Conservation (phyloP, 2,888 invertebrate species). For the Nemoura dubitans region DNA sequence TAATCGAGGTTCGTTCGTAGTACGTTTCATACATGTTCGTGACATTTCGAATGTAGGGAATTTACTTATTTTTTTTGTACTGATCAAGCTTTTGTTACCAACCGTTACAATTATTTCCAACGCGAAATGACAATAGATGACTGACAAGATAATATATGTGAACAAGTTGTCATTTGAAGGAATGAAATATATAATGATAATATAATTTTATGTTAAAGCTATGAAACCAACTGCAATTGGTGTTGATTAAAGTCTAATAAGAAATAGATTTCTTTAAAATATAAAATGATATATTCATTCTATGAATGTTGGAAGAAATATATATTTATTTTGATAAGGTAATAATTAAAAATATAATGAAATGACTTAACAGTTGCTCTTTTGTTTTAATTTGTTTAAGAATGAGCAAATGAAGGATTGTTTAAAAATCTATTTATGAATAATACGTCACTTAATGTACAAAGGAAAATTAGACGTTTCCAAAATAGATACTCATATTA, state of each 20-base stretch:
- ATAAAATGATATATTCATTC: constrained; percentile 35
- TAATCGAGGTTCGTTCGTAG: background rate
- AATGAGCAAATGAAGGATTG: constrained; percentile 36
- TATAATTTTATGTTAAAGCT: background rate
- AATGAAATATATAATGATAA: background rate
- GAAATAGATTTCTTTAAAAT: constrained; percentile 28
- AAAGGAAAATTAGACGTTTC: constrained; percentile 41
- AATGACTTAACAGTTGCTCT: constrained; percentile 30
- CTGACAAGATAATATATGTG: background rate
- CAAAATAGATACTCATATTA: constrained; percentile 13
- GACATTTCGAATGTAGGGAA: background rate
- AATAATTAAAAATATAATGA: constrained; percentile 15
- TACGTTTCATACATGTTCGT: background rate
- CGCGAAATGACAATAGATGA: constrained; percentile 12
- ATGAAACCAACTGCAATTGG: constrained; percentile 3
- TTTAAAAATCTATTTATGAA: constrained; percentile 17
- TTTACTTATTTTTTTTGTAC: background rate
- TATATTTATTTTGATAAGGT: constrained; percentile 39
- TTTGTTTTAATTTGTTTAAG: constrained; percentile 37
- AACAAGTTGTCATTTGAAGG: constrained; percentile 19
- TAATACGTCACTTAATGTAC: constrained; percentile 46
- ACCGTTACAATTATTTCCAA: background rate
- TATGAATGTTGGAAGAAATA: constrained; percentile 38
- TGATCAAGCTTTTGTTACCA: background rate
- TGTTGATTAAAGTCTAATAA: constrained; percentile 22